A percentile compares a stretch with the other conserved stretches of the same genome.
Evolutionary conservation across 2,113 vertebrate species (phyloP).

Genomic region (Donacobius atricapilla): DNA sequence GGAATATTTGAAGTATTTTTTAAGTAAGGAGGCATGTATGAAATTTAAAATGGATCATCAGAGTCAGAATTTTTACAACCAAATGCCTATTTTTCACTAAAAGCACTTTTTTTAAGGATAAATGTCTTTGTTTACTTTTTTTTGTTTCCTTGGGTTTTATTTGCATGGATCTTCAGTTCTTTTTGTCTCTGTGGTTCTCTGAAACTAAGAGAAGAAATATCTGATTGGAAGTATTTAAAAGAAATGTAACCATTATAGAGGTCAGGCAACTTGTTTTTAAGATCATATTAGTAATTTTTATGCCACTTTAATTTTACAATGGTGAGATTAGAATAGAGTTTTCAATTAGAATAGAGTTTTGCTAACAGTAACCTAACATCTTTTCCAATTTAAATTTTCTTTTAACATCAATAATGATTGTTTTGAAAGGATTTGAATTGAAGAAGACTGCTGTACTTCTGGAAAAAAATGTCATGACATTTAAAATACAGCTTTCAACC

Average conservation of each 20-base stretch:
- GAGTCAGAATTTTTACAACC: neutral
- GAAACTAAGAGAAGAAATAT: neutral
- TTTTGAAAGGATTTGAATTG: neutral
- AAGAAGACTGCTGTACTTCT: neutral
- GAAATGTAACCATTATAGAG: neutral
- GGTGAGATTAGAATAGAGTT: too few species aligned
- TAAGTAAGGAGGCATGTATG: neutral
- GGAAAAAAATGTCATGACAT: neutral
- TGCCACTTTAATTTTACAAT: neutral
- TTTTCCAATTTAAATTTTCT: slow-evolving; percentile 17
- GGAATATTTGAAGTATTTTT: neutral
- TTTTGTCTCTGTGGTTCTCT: neutral
- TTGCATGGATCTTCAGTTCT: neutral
- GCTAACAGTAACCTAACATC: neutral
- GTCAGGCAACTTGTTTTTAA: slow-evolving; percentile 50
- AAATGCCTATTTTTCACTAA: neutral
- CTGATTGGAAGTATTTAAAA: neutral
- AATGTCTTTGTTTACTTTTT: neutral
- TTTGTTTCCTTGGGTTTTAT: neutral
- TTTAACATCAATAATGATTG: slow-evolving; percentile 15
- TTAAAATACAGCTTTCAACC: neutral
- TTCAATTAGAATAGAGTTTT: slow-evolving; percentile 34
- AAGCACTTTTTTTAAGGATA: neutral
- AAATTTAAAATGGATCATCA: neutral
- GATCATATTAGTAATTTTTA: slow-evolving; percentile 5